A percentile compares a stretch with the other conserved stretches of the same genome.
These are phyloP conservation scores for Alosa sapidissima DNA, from an alignment of 2,797 vertebrate species.

Conservation along the genomic window DNA sequence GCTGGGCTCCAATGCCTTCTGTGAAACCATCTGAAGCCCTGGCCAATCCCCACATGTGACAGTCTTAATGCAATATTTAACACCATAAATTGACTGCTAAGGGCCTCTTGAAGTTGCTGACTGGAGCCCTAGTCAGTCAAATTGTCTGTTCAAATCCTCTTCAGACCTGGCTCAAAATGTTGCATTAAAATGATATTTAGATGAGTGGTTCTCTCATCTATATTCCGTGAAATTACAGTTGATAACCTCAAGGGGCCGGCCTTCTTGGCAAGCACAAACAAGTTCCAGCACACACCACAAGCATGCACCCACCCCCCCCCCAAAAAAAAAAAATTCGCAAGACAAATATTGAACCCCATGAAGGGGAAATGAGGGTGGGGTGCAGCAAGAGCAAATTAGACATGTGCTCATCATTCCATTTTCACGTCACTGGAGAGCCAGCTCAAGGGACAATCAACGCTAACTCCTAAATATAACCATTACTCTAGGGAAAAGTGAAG, in stretches of 20 bases:
- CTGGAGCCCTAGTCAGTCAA: not conserved
- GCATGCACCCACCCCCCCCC: not conserved
- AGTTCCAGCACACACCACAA: not conserved
- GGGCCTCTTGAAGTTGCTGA: slow-evolving; percentile 28
- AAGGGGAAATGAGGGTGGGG: not conserved
- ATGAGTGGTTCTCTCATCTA: not conserved
- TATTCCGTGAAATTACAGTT: not conserved
- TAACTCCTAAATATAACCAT: slow-evolving; percentile 28
- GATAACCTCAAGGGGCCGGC: not conserved
- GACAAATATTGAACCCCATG: not conserved
- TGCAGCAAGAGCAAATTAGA: not conserved
- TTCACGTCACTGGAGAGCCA: slow-evolving; percentile 22
- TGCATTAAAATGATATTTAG: not conserved
- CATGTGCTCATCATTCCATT: slow-evolving; percentile 1
- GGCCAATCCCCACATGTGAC: slow-evolving; percentile 37
- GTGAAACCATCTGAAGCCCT: slow-evolving; percentile 31
- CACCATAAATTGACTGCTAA: slow-evolving; percentile 39
- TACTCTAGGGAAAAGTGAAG: not conserved
- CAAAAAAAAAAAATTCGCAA: not conserved
- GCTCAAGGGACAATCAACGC: slow-evolving; percentile 21
- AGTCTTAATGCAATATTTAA: slow-evolving; percentile 49
- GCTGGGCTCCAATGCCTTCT: slow-evolving; percentile 28
- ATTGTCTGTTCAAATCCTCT: not conserved
- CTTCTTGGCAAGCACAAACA: not conserved
- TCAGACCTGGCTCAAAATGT: not conserved